A percentile compares a stretch with the other conserved stretches of the same genome.
These are phyloP conservation scores for Zhuqinia jingwanae DNA, from an alignment of 2,888 invertebrate genomes.

Conservation along the genomic window DNA sequence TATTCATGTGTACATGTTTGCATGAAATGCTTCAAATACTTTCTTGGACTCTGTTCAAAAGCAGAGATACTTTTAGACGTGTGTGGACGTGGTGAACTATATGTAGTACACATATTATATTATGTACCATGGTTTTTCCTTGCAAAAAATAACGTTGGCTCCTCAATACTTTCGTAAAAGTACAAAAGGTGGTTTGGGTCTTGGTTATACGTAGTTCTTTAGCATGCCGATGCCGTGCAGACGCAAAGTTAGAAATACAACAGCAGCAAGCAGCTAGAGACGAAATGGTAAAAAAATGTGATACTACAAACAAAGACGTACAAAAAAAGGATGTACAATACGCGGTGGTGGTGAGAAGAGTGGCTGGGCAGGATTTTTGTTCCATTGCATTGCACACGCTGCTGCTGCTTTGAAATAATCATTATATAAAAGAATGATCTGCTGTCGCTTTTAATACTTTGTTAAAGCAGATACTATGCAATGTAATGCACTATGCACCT, in stretches of 20 bases:
- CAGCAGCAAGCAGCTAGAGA: background rate
- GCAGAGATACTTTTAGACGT: slow-evolving; percentile 5
- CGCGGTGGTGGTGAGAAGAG: background rate
- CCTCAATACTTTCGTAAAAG: background rate
- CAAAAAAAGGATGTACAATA: slow-evolving; percentile 16
- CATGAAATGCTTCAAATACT: background rate
- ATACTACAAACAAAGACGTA: too few species aligned
- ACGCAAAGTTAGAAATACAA: background rate
- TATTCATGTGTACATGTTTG: background rate
- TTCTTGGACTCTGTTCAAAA: slow-evolving; percentile 24
- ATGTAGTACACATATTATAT: too few species aligned
- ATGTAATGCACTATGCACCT: too few species aligned
- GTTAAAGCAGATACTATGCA: too few species aligned
- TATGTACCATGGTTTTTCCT: slow-evolving; percentile 35
- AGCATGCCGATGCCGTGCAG: slow-evolving; percentile 8
- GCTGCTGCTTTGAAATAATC: too few species aligned
- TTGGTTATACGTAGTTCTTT: background rate
- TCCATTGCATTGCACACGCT: background rate
- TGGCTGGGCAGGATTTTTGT: slow-evolving; percentile 11
- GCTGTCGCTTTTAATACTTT: too few species aligned
- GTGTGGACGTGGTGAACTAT: slow-evolving; percentile 15
- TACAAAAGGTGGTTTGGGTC: background rate
- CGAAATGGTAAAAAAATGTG: too few species aligned
- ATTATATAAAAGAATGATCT: too few species aligned
- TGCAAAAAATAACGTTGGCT: too few species aligned